These are phyloP conservation scores for Xenentodon cancila DNA, from an alignment of 2,797 vertebrate genomes.

Conservation along the genomic window DNA sequence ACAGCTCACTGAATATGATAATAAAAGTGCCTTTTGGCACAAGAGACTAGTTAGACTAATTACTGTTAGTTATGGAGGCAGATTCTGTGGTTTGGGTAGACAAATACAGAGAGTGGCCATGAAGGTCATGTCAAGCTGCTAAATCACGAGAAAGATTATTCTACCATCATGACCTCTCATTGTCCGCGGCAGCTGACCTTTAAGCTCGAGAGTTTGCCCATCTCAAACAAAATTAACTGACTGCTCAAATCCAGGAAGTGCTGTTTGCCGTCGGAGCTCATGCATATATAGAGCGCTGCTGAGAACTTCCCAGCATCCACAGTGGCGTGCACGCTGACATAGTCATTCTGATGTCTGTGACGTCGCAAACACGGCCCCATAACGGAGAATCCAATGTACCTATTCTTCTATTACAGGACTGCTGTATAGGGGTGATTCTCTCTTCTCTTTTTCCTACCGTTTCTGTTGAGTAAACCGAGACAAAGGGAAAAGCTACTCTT, in stretches of 20 bases:
- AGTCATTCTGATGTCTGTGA: constrained; percentile 9
- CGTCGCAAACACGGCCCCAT: constrained; percentile 23
- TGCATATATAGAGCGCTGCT: constrained; percentile 15
- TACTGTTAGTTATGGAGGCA: constrained; percentile 57
- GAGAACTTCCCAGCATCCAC: constrained; percentile 14
- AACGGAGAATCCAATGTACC: constrained; percentile 37
- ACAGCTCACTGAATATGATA: constrained; percentile 49
- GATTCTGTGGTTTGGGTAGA: constrained; percentile 37
- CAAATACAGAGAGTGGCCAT: not conserved
- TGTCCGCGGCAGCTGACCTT: constrained; percentile 65
- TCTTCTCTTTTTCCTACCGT: constrained; percentile 8
- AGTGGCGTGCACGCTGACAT: not conserved
- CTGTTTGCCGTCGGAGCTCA: constrained; percentile 2
- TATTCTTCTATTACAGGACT: constrained; percentile 8
- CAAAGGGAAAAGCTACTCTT: not conserved
- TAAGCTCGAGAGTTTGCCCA: constrained; percentile 38
- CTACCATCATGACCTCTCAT: constrained; percentile 58
- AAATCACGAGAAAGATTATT: constrained; percentile 57
- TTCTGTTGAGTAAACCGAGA: constrained; percentile 32
- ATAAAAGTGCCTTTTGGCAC: constrained; percentile 60
- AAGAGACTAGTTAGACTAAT: constrained; percentile 64
- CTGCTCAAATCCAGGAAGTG: constrained; percentile 3
- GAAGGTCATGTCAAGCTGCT: constrained; percentile 59
- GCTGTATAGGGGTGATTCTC: constrained; percentile 11
- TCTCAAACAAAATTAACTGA: constrained; percentile 37